Percentiles rank a stretch among this genome's conserved stretches.
Evolutionary conservation across 2,888 invertebrate species (phyloP).

Genomic region (Dasypolia templi): DNA sequence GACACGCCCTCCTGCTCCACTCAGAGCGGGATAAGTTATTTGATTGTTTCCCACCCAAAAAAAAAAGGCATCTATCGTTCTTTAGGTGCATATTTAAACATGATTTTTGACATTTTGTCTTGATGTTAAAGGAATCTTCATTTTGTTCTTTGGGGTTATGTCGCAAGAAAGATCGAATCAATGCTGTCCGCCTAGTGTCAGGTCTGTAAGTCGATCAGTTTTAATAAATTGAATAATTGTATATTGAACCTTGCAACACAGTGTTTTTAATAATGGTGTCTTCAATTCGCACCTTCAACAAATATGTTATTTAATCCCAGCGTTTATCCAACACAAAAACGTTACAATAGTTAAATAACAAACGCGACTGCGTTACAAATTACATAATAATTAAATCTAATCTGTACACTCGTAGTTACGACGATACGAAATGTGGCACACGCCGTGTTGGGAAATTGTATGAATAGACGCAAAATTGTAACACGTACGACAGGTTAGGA

Average conservation of each 20-base stretch:
- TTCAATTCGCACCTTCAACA: background rate
- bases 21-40: no score
- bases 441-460: conserved; percentile 60
- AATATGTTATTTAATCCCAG: conserved; percentile 32
- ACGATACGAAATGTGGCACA: conserved; percentile 60
- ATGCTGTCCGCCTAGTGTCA: no score
- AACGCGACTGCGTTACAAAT: conserved; percentile 54
- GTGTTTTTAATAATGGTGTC: background rate
- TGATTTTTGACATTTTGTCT: background rate
- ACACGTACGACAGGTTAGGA: conserved; percentile 26
- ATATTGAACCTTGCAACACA: background rate
- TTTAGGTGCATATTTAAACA: no score
- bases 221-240: no score
- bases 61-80: no score
- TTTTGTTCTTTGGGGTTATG: background rate
- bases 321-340: conserved; percentile 25
- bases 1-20: no score
- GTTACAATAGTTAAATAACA: conserved; percentile 52
- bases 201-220: no score
- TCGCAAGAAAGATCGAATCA: background rate
- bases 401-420: conserved; percentile 55
- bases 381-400: conserved; percentile 69
- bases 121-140: background rate
- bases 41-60: no score
- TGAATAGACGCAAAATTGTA: conserved; percentile 48